Conservation (phyloP, 2,888 invertebrate genomes). For the Folsomia candida region DNA sequence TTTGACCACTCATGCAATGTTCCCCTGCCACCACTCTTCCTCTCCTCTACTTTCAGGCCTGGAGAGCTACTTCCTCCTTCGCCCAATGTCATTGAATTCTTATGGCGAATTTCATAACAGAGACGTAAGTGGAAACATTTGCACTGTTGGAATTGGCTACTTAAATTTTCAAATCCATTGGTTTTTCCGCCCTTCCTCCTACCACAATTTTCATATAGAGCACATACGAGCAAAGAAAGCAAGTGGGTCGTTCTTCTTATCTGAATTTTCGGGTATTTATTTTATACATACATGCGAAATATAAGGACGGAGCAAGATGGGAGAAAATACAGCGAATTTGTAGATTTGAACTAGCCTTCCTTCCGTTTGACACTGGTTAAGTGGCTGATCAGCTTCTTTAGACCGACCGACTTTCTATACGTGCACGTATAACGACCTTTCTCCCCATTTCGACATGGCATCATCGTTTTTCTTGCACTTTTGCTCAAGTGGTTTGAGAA, state of each 20-base stretch:
- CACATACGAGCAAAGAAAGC: background rate
- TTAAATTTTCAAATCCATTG: constrained; percentile 40
- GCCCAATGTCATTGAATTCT: constrained; percentile 13
- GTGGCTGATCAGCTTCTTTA: background rate
- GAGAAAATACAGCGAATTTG: background rate
- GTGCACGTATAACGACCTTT: no score
- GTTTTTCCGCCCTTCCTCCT: constrained; percentile 12
- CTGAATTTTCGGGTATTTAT: background rate
- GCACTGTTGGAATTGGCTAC: constrained; percentile 27
- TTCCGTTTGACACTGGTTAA: background rate
- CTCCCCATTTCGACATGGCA: background rate
- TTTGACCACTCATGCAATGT: no score
- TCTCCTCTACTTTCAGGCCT: no score
- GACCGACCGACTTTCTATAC: background rate
- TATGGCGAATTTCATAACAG: background rate
- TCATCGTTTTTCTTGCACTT: background rate
- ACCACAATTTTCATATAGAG: no score
- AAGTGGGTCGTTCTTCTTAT: background rate
- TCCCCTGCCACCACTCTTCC: no score
- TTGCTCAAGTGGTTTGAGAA: background rate
- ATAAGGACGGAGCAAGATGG: background rate
- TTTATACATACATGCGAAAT: background rate
- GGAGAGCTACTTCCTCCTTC: background rate
- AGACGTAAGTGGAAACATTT: background rate
- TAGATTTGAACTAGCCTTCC: background rate